Evolutionary conservation across 1,140 invertebrate genomes (phyloP).

Genomic region (Marisa cornuarietis): DNA sequence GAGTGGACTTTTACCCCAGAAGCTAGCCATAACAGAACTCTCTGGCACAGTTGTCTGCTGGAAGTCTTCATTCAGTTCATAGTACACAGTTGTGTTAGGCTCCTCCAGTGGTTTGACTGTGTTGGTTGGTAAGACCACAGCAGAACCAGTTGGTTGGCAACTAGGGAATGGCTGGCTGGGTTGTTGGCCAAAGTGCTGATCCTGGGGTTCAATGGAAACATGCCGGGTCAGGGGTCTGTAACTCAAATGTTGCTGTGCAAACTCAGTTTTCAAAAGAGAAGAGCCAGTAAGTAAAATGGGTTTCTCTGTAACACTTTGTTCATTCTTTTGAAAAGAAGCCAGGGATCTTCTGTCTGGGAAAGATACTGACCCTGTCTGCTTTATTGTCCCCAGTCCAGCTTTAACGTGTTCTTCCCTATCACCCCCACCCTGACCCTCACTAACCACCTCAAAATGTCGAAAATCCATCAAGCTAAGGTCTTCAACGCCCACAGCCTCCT

Average conservation of each 20-base stretch:
- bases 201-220: no score
- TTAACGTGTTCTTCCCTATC: neutral
- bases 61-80: slow-evolving; percentile 22
- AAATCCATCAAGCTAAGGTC: slow-evolving; percentile 35
- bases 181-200: no score
- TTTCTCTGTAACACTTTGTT: slow-evolving; percentile 13
- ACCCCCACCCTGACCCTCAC: neutral
- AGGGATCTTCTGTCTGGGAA: slow-evolving; percentile 20
- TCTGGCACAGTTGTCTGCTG: slow-evolving; percentile 10
- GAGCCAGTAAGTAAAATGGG: slow-evolving; percentile 33
- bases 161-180: no score
- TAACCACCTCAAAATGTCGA: slow-evolving; percentile 30
- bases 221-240: no score
- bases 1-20: slow-evolving; percentile 28
- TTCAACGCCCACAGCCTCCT: slow-evolving; percentile 31
- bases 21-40: slow-evolving; percentile 17
- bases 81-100: slow-evolving; percentile 11
- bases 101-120: neutral
- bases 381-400: neutral
- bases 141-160: neutral
- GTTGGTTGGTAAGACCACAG: neutral
- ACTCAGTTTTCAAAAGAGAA: slow-evolving; percentile 34
- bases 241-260: slow-evolving; percentile 37
- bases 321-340: slow-evolving; percentile 21
- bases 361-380: slow-evolving; percentile 5